phyloP scores from a whole-genome alignment of 1,140 invertebrate genomes.

The Lasaia peninsularis region DNA sequence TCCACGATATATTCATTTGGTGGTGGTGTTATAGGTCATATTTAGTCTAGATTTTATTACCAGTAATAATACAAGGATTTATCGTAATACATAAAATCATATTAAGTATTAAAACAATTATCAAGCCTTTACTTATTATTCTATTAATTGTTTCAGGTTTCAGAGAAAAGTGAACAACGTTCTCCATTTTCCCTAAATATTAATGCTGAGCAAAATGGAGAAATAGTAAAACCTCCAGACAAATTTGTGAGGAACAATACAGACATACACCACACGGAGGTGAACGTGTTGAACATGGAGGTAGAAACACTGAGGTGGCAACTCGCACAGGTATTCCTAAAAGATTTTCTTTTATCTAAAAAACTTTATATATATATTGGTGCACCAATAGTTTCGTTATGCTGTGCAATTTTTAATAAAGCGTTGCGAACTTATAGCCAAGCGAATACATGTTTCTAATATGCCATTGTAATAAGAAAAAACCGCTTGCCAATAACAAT shows the following conservation, averaged over 20 bases:
- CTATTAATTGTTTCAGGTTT: constrained; percentile 51
- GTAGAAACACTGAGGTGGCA: constrained; percentile 89
- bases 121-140: neutral
- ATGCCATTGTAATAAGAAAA: constrained; percentile 13
- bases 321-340: constrained; percentile 83
- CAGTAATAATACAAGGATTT: too few relatives aligned
- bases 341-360: neutral
- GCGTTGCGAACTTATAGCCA: constrained; percentile 28
- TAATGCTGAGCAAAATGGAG: constrained; percentile 43
- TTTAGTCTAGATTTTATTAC: too few relatives aligned
- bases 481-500: constrained; percentile 35
- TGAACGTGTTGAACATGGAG: constrained; percentile 84
- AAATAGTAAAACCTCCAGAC: constrained; percentile 44
- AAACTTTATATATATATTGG: constrained; percentile 31
- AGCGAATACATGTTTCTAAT: constrained; percentile 28
- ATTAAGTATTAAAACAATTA: too few relatives aligned
- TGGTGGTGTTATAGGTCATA: too few relatives aligned
- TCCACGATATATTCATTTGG: too few relatives aligned
- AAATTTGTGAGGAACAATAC: constrained; percentile 32
- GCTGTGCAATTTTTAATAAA: constrained; percentile 4
- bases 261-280: constrained; percentile 74
- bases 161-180: constrained; percentile 58
- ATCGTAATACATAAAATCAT: too few relatives aligned
- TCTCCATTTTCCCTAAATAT: constrained; percentile 55
- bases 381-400: constrained; percentile 41